Evolutionary conservation across 2,888 invertebrate species (phyloP).

Genomic region (Meganola albula): DNA sequence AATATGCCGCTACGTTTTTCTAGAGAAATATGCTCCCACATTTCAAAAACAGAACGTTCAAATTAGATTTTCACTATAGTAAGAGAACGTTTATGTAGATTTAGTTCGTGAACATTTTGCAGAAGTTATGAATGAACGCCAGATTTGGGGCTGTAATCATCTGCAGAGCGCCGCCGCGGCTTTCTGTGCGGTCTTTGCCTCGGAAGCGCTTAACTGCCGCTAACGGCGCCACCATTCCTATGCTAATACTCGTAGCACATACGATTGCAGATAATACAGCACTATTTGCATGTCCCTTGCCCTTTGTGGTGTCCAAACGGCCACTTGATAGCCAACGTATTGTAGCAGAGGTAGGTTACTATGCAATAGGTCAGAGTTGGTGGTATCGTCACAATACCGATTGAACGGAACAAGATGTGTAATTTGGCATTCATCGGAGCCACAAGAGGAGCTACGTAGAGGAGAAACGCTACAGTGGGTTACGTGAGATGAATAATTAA

Average conservation of each 20-base stretch:
- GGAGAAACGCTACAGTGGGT: conserved; percentile 23
- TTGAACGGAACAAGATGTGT: conserved; percentile 44
- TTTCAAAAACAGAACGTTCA: conserved; percentile 39
- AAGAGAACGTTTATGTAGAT: conserved; percentile 67
- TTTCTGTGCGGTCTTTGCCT: conserved; percentile 30
- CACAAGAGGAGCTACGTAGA: conserved; percentile 22
- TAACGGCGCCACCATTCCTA: conserved; percentile 62
- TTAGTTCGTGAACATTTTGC: conserved; percentile 53
- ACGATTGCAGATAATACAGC: conserved; percentile 60
- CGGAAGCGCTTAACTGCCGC: conserved; percentile 58
- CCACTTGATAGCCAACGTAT: conserved; percentile 29
- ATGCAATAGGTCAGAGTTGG: conserved; percentile 30
- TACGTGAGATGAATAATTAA: conserved; percentile 56
- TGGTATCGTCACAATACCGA: conserved; percentile 41
- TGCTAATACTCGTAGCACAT: conserved; percentile 63
- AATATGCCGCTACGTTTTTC: no score
- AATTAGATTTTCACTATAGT: conserved; percentile 48
- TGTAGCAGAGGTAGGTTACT: conserved; percentile 41
- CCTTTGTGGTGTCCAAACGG: conserved; percentile 52
- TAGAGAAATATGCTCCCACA: no score
- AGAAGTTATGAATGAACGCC: conserved; percentile 61
- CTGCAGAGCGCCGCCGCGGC: conserved; percentile 13
- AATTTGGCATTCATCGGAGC: conserved; percentile 46
- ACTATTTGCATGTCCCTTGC: conserved; percentile 66
- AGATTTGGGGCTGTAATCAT: conserved; percentile 61